Base-by-base conservation (phyloP, 2,888 invertebrate species). In the Saturnia japonica region DNA sequence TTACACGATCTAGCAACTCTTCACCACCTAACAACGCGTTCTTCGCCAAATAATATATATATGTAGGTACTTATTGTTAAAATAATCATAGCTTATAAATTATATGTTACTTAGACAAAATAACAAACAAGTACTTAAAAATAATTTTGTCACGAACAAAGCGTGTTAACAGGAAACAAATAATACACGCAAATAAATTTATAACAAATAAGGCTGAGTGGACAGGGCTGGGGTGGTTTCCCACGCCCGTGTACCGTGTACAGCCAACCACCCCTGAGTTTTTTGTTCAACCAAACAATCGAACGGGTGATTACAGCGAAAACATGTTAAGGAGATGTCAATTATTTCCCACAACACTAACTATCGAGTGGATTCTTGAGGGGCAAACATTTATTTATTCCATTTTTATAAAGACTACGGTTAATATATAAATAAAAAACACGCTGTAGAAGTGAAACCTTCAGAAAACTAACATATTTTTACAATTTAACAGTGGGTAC, bases 121-220 rank as follows among this genome's bases (percentile, higher is more conserved):
- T 16, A 34, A 64, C 19, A 64, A 64, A 64, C 6, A 40, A 8
- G 62, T 64, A 12, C 57, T 57, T 47, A 28, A 68, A 68, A 57
- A 57, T 62, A 69, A 60, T 62, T 69, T 22, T 19, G 22, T 62
- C 69, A 45, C 28, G 19, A 62, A 54, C 14, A 62, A 62, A 60
- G 42, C 40, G 45, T 19, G 22, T 19, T 57, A 12, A 68, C 67
- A 67, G 57, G 64, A 70, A 73, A 68, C 62, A 40, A 70, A 62
- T 68, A 60, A 28, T 28, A 60, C 57, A 72, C 71, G 74, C 76
- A 75, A 76, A 75, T 76, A 75, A 60, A 74, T 74, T 75, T 72
- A 74, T 71, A 74, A 80, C 76, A 78, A 60, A 76, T 78, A 75
- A 74, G 72, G 72, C 72, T 64, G 69, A 73, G 72, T 73, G 76